A percentile compares a stretch with the other conserved stretches of the same genome.
phyloP scores from a whole-genome alignment of 2,113 vertebrate species.

The Vireo altiloquus region DNA sequence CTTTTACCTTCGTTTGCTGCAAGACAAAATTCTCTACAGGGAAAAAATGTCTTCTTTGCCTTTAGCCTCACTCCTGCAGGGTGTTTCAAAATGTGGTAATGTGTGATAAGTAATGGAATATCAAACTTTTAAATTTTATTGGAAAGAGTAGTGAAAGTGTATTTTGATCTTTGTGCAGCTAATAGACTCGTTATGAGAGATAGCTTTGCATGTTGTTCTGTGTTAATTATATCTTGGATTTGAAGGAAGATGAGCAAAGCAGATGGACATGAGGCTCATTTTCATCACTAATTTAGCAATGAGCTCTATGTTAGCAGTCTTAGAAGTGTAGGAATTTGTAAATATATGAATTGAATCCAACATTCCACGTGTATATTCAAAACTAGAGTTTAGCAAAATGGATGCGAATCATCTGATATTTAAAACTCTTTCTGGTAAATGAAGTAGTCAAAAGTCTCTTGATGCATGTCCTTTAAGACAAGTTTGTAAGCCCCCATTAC shows the following conservation, averaged over 20 bases:
- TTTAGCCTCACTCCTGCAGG: background rate
- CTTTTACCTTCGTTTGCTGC: background rate
- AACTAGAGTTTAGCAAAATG: background rate
- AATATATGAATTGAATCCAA: conserved; percentile 48
- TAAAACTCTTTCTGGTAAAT: background rate
- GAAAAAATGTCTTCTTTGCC: background rate
- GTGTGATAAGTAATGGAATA: background rate
- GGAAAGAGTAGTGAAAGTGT: background rate
- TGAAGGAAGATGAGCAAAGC: conserved; percentile 34
- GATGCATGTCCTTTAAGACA: background rate
- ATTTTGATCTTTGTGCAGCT: background rate
- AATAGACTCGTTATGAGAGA: background rate
- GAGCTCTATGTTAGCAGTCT: conserved; percentile 18
- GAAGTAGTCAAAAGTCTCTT: background rate
- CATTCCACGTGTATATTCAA: background rate
- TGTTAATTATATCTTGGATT: conserved; percentile 52
- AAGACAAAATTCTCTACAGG: background rate
- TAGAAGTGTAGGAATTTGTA: background rate
- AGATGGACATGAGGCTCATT: conserved; percentile 39
- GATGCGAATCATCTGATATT: background rate
- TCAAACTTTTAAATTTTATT: background rate
- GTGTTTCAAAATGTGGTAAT: background rate
- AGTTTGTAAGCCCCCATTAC: background rate
- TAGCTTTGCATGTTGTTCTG: background rate
- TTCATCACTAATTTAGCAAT: conserved; percentile 51